Percentiles rank a stretch among this genome's conserved stretches.
phyloP scores from a whole-genome alignment of 1,140 invertebrate genomes.

The Drepana arcuata region DNA sequence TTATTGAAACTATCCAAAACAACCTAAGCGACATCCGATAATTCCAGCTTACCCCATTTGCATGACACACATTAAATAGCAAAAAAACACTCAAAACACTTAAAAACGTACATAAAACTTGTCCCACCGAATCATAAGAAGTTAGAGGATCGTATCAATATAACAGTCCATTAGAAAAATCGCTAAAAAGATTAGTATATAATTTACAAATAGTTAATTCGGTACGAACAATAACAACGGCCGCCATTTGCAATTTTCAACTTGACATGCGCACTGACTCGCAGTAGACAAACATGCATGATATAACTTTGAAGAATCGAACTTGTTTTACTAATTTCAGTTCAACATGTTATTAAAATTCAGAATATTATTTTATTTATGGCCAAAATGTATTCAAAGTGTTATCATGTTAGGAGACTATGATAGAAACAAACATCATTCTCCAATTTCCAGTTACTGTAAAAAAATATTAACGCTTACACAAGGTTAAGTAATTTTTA shows the following conservation, averaged over 20 bases:
- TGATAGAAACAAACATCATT: too few relatives aligned
- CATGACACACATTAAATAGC: conserved; percentile 72
- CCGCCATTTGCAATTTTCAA: conserved; percentile 74
- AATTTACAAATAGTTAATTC: conserved; percentile 72
- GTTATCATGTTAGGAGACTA: too few relatives aligned
- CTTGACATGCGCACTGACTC: conserved; percentile 73
- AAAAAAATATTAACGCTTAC: conserved; percentile 19
- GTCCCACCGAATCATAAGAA: conserved; percentile 56
- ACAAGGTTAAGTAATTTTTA: conserved; percentile 34
- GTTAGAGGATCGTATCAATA: conserved; percentile 61
- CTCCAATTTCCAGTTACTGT: too few relatives aligned
- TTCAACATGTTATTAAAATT: too few relatives aligned
- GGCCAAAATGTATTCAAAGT: too few relatives aligned
- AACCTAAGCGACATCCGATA: conserved; percentile 73
- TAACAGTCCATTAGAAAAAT: conserved; percentile 66
- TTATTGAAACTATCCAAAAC: conserved; percentile 70
- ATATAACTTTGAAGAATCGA: conserved; percentile 37
- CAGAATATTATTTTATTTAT: too few relatives aligned
- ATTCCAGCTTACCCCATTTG: conserved; percentile 73
- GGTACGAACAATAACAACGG: conserved; percentile 74
- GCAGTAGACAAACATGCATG: conserved; percentile 60
- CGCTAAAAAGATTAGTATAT: conserved; percentile 70
- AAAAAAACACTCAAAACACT: conserved; percentile 70
- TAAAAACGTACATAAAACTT: conserved; percentile 65
- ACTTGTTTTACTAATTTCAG: too few relatives aligned